phyloP scores from a whole-genome alignment of 2,113 vertebrate species.

The Notothenia rossii region DNA sequence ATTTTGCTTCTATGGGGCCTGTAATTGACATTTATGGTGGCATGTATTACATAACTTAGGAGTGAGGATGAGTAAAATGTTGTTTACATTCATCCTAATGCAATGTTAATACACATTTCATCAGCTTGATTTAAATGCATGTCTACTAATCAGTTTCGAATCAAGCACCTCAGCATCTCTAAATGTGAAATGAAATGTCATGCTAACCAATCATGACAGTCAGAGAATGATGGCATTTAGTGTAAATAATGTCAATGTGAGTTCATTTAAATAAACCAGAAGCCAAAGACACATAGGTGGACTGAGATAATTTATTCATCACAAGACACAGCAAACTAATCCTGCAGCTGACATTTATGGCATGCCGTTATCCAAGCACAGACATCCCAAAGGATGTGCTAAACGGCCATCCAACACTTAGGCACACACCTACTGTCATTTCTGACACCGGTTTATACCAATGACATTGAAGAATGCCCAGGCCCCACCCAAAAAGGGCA shows the following conservation, averaged over 20 bases:
- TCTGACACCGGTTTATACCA: too few species aligned
- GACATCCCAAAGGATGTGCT: constrained; percentile 46
- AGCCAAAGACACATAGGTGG: neutral
- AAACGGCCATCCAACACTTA: constrained; percentile 42
- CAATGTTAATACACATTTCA: too few species aligned
- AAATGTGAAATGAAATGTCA: neutral
- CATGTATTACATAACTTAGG: too few species aligned
- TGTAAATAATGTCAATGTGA: constrained; percentile 9
- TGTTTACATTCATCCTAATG: too few species aligned
- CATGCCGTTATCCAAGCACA: constrained; percentile 51
- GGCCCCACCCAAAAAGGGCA: too few species aligned
- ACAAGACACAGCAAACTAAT: constrained; percentile 40
- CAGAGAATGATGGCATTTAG: neutral
- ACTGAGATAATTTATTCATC: constrained; percentile 50
- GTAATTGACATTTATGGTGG: too few species aligned
- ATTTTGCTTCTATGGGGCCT: too few species aligned
- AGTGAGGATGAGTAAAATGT: too few species aligned
- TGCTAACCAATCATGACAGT: neutral
- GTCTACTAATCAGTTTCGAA: too few species aligned
- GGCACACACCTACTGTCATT: neutral
- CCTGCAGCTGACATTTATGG: constrained; percentile 53
- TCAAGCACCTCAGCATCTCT: too few species aligned
- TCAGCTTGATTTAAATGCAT: too few species aligned
- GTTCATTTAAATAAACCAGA: constrained; percentile 9
- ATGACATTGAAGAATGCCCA: too few species aligned